These are phyloP conservation scores for human (Homo sapiens) DNA, from an alignment of 2,113 vertebrate genomes.

Conservation along the genomic window DNA sequence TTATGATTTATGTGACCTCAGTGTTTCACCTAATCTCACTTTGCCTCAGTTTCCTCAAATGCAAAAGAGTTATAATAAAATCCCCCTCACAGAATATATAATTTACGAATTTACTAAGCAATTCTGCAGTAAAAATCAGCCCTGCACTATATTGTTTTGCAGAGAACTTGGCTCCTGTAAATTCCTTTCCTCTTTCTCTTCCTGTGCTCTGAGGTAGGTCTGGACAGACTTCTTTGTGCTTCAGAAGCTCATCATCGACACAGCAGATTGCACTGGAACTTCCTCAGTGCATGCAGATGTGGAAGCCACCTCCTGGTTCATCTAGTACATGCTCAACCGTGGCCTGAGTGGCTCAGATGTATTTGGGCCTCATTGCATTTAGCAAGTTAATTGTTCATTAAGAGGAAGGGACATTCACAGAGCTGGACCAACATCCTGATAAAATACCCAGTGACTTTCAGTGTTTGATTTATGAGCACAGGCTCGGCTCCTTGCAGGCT, in stretches of 20 bases:
- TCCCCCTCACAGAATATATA: neutral
- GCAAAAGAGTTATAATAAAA: neutral
- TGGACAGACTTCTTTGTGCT: neutral
- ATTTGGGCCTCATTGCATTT: neutral
- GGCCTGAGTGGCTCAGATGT: neutral
- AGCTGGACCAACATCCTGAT: conserved; percentile 53
- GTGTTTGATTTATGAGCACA: conserved; percentile 78
- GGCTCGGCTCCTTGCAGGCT: conserved; percentile 49
- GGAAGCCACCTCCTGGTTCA: neutral
- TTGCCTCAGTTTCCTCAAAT: neutral
- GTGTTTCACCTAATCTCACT: neutral
- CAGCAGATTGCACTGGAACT: neutral
- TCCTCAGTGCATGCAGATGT: neutral
- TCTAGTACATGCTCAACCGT: neutral
- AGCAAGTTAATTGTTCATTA: conserved; percentile 78
- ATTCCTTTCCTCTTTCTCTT: neutral
- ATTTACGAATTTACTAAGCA: neutral
- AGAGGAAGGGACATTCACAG: conserved; percentile 58
- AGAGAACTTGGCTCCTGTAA: neutral
- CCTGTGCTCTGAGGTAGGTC: neutral
- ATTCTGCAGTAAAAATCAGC: neutral
- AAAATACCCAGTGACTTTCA: conserved; percentile 76
- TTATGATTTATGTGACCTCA: neutral
- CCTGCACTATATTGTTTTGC: neutral
- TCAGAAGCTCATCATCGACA: rapidly evolving